phyloP scores from a whole-genome alignment of 2,113 vertebrate genomes.

The Prinia subflava region DNA sequence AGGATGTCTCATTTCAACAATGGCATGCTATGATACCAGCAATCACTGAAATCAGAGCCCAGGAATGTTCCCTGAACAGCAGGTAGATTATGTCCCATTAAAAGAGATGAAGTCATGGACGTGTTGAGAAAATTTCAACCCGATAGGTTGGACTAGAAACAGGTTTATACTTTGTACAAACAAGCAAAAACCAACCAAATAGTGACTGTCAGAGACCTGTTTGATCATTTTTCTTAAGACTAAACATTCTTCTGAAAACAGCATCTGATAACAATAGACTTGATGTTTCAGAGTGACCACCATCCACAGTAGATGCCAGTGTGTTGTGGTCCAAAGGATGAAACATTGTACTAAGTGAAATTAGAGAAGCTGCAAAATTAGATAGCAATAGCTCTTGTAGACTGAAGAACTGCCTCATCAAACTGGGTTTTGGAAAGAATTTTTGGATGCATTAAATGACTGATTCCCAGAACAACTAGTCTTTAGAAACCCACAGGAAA shows the following conservation, averaged over 20 bases:
- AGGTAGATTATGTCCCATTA: background rate
- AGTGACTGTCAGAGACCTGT: background rate
- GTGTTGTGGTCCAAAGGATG: background rate
- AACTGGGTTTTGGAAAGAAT: background rate
- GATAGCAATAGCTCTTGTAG: background rate
- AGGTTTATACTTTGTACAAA: background rate
- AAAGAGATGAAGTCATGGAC: background rate
- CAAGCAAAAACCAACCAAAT: background rate
- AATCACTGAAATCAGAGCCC: background rate
- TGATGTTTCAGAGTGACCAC: background rate
- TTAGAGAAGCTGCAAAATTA: background rate
- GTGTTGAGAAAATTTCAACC: background rate
- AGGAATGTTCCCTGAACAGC: background rate
- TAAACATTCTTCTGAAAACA: background rate
- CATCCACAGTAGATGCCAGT: background rate
- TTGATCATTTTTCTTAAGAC: background rate
- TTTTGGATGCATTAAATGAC: background rate
- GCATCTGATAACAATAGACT: background rate
- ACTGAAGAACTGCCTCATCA: background rate
- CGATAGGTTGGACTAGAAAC: background rate
- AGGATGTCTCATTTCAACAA: background rate
- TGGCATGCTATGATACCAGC: background rate
- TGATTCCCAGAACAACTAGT: background rate
- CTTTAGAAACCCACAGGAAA: conserved; percentile 12
- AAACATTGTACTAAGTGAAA: background rate